Percentiles rank a stretch among this genome's conserved stretches.
Evolutionary conservation across 2,888 invertebrate genomes (phyloP).

Genomic region (Orgyia antiqua): DNA sequence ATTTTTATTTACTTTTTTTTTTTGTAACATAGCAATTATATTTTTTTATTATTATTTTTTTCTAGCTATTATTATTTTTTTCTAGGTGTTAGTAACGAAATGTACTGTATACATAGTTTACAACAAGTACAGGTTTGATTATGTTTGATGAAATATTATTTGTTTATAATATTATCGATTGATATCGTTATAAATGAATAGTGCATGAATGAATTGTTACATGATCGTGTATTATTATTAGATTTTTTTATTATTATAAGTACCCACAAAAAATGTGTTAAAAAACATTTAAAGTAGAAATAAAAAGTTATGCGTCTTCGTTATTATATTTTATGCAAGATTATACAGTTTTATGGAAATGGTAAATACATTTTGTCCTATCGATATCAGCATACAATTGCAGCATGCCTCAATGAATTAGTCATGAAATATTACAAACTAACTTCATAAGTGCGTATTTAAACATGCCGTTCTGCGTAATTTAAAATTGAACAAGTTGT

Average conservation of each 20-base stretch:
- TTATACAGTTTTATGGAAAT: too few relatives aligned
- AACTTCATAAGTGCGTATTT: too few relatives aligned
- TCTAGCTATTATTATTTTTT: conserved; percentile 36
- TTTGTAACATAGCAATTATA: conserved; percentile 63
- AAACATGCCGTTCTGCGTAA: too few relatives aligned
- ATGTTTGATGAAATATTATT: conserved; percentile 35
- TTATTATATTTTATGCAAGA: too few relatives aligned
- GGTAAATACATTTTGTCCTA: too few relatives aligned
- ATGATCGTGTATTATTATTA: conserved; percentile 26
- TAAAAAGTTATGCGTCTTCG: too few relatives aligned
- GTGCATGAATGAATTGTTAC: conserved; percentile 27
- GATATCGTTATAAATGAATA: conserved; percentile 30
- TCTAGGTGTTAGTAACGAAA: conserved; percentile 48
- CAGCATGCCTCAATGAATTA: too few relatives aligned
- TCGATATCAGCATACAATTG: too few relatives aligned
- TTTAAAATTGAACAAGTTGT: too few relatives aligned
- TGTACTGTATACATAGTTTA: conserved; percentile 36
- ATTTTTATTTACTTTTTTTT: conserved; percentile 59
- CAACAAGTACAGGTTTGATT: conserved; percentile 44
- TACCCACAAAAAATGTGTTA: conserved; percentile 20
- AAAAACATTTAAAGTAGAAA: too few relatives aligned
- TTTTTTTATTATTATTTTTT: conserved; percentile 49
- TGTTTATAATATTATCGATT: conserved; percentile 33
- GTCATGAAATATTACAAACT: too few relatives aligned
- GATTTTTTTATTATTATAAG: conserved; percentile 28